Evolutionary conservation across 2,888 invertebrate genomes (phyloP).

Genomic region (Hirtodrosophila alboralis): DNA sequence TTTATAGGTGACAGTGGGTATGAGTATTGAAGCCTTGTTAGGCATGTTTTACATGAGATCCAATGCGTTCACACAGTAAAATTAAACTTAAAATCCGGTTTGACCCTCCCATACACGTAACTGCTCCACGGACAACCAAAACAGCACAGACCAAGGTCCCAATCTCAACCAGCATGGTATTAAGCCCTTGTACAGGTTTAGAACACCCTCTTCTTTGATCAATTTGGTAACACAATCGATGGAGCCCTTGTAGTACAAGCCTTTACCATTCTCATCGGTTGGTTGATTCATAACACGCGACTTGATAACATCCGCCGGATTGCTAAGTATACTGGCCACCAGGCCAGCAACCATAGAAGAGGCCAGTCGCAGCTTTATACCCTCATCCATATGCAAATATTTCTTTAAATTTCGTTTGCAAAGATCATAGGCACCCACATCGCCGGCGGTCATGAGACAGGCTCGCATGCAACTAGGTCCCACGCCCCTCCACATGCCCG

Average conservation of each 20-base stretch:
- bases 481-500: constrained; percentile 43
- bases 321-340: constrained; percentile 49
- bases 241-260: constrained; percentile 90
- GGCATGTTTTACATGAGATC: no score
- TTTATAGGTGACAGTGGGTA: neutral
- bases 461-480: constrained; percentile 57
- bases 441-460: constrained; percentile 55
- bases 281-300: constrained; percentile 59
- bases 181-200: constrained; percentile 94
- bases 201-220: constrained; percentile 90
- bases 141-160: constrained; percentile 96
- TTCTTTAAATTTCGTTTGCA: constrained; percentile 52
- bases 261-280: constrained; percentile 84
- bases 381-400: constrained; percentile 30
- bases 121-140: constrained; percentile 95
- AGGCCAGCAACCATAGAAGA: constrained; percentile 55
- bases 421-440: constrained; percentile 57
- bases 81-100: constrained; percentile 51
- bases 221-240: constrained; percentile 92
- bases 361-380: constrained; percentile 28
- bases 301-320: constrained; percentile 61
- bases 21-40: no score
- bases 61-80: no score
- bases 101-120: constrained; percentile 87
- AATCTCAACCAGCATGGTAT: constrained; percentile 94